phyloP scores from a whole-genome alignment of 2,888 invertebrate genomes.

The Spicauda simplicius region DNA sequence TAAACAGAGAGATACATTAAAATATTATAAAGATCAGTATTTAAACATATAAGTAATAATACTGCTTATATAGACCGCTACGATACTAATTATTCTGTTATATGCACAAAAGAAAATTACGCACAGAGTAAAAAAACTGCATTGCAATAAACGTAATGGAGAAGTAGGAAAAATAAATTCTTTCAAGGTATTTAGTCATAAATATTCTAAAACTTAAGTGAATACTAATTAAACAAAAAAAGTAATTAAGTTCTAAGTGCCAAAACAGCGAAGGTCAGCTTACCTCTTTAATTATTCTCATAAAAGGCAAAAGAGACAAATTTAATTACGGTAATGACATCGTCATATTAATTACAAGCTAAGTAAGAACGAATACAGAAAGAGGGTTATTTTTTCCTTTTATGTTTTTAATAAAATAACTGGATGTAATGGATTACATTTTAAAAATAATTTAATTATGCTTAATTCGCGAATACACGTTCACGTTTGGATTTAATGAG shows the following conservation, averaged over 20 bases:
- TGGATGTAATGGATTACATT: slow-evolving; percentile 9
- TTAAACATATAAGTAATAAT: no score
- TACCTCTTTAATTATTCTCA: slow-evolving; percentile 33
- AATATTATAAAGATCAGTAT: no score
- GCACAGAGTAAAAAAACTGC: no score
- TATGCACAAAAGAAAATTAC: no score
- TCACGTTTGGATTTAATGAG: slow-evolving; percentile 44
- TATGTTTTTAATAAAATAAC: slow-evolving; percentile 35
- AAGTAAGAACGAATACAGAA: slow-evolving; percentile 36
- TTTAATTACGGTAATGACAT: slow-evolving; percentile 37
- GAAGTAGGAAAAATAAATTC: no score
- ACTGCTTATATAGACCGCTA: no score
- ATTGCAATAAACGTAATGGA: no score
- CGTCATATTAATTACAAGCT: slow-evolving; percentile 38
- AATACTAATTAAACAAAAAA: not conserved
- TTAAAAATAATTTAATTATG: slow-evolving; percentile 13
- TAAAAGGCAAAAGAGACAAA: slow-evolving; percentile 29
- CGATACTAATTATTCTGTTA: no score
- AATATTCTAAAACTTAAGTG: no score
- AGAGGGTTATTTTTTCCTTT: slow-evolving; percentile 35
- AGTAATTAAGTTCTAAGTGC: slow-evolving; percentile 7
- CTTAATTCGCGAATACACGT: slow-evolving; percentile 15
- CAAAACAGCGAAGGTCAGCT: slow-evolving; percentile 25
- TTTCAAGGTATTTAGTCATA: no score
- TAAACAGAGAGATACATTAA: no score